Evolutionary conservation across 2,888 invertebrate genomes (phyloP), one percentile per base, ranked within the genome.

Genomic region (Andrena haemorrhoa): DNA sequence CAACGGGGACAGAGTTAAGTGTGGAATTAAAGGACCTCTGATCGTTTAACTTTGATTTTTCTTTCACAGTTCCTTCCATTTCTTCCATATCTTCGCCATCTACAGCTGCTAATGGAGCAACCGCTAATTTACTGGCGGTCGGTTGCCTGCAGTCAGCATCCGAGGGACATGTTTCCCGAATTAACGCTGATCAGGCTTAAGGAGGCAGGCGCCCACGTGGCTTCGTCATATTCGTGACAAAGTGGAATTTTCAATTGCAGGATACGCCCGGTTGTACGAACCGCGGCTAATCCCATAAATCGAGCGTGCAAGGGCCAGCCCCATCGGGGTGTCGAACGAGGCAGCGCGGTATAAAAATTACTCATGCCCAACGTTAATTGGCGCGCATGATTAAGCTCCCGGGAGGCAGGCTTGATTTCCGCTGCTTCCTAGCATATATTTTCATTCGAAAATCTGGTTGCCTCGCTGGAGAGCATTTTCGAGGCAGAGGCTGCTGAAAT

Each of bases 201-300:
- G 69, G 76, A 86, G 86, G 86, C 74, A 69, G 68, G 75, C 89
- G 84, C 89, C 89, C 88, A 88, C 89, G 88, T 84, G 86, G 85
- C 78, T 83, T 84, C 88, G 89, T 91, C 91, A 90, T 91, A 86
- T 65, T 86, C 91, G 78, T 91, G 91, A 91, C 91, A 88, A 83
- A 85, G 91, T 88, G 83, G 80, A 91, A 90, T 89, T 91, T 90
- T 91, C 90, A 91, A 91, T 91, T 90, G 88, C 88, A 84, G 86
- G 86, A 88, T 83, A 84, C 89, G 86, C 83, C 85, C 76, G 83
- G 65, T 66, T 86, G 83, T 88, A 90, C 85, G 89, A 89, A 91
- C 89, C 91, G 90, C 82, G 86, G 85, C 91, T 88, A 91, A 91
- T 90, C 75, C 75, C 73, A 75, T 79, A 89, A 91, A 88, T 88